Evolutionary conservation across 1,140 invertebrate genomes (phyloP).

Genomic region (Zaprionus lachaisei): DNA sequence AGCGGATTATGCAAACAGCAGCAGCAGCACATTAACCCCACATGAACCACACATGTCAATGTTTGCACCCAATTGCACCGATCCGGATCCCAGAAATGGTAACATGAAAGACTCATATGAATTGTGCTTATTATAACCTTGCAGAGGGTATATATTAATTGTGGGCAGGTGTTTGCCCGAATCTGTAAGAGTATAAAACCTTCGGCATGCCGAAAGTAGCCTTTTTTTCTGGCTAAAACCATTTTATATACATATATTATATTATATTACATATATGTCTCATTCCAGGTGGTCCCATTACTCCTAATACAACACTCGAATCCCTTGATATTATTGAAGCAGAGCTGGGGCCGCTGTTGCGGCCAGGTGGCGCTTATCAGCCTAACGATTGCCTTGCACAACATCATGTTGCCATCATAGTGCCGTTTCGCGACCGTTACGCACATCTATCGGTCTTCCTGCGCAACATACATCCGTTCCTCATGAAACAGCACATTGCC

Average conservation of each 20-base stretch:
- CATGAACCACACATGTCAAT: conserved; percentile 42
- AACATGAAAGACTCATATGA: neutral
- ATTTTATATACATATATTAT: too few species aligned
- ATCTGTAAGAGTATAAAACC: too few species aligned
- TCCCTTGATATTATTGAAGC: conserved; percentile 84
- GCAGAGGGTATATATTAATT: too few species aligned
- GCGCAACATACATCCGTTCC: conserved; percentile 95
- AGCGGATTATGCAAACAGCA: conserved; percentile 51
- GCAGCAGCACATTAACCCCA: neutral
- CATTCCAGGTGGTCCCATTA: conserved; percentile 83
- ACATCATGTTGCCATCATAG: conserved; percentile 93
- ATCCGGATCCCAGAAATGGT: conserved; percentile 75
- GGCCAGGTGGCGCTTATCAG: conserved; percentile 90
- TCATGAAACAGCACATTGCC: conserved; percentile 95
- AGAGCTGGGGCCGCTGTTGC: conserved; percentile 85
- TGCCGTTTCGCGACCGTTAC: conserved; percentile 92
- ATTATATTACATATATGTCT: neutral
- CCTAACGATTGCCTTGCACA: conserved; percentile 91
- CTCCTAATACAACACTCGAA: conserved; percentile 84
- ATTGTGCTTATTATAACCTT: too few species aligned
- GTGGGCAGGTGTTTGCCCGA: too few species aligned
- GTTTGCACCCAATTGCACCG: conserved; percentile 58
- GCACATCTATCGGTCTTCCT: conserved; percentile 93
- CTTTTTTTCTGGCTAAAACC: too few species aligned
- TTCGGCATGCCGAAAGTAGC: too few species aligned